Conservation (phyloP, 2,797 vertebrate species). For the Epinephelus awoara region DNA sequence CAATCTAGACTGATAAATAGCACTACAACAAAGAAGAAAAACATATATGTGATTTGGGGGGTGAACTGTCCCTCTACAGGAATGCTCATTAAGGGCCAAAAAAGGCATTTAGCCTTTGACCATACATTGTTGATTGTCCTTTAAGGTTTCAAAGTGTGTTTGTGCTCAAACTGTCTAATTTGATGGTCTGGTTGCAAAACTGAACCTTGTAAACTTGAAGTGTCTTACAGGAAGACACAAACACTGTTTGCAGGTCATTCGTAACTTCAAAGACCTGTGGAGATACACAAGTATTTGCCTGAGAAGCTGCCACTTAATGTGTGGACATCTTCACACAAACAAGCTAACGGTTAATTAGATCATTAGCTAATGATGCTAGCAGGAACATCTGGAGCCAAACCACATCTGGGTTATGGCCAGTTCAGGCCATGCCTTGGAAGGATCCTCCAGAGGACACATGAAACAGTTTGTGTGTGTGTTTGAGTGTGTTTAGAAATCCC, state of each 20-base stretch:
- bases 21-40: too few relatives aligned
- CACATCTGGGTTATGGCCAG: slow-evolving; percentile 64
- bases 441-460: slow-evolving; percentile 51
- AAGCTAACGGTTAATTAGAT: slow-evolving; percentile 61
- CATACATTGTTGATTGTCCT: neutral
- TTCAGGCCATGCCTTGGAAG: neutral
- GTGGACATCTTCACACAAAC: slow-evolving; percentile 53
- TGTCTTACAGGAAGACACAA: neutral
- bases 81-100: neutral
- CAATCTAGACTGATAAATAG: too few relatives aligned
- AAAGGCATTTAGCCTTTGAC: neutral
- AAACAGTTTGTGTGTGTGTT: slow-evolving; percentile 35
- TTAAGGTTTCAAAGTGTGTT: neutral
- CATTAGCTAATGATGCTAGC: slow-evolving; percentile 54
- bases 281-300: neutral
- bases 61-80: too few relatives aligned
- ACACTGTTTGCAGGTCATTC: neutral
- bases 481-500: slow-evolving; percentile 31
- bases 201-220: neutral
- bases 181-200: slow-evolving; percentile 11
- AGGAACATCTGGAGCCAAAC: slow-evolving; percentile 71
- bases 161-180: neutral
- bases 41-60: too few relatives aligned
- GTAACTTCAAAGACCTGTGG: slow-evolving; percentile 28
- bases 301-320: slow-evolving; percentile 36